Percentiles rank a stretch among this genome's conserved stretches.
These are phyloP conservation scores for Agonopterix alstromeriana DNA, from an alignment of 2,888 invertebrate genomes.

Conservation along the genomic window DNA sequence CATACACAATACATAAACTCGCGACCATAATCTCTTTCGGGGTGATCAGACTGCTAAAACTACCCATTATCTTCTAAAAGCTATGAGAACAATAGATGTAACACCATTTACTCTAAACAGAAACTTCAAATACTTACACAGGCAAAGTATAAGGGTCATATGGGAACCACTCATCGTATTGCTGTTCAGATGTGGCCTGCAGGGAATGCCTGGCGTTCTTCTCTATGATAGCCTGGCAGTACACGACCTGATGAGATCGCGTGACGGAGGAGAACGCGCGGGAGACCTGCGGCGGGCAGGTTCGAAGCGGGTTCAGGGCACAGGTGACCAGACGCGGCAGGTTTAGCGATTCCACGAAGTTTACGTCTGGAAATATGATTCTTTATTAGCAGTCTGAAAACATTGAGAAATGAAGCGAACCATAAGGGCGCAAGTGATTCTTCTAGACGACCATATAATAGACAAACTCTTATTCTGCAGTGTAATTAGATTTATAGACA, in stretches of 20 bases:
- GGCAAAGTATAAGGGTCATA: slow-evolving; percentile 92
- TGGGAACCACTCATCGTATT: slow-evolving; percentile 87
- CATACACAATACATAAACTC: no score
- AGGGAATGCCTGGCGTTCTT: slow-evolving; percentile 81
- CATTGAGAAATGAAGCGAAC: not conserved
- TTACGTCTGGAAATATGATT: slow-evolving; percentile 79
- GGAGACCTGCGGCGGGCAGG: slow-evolving; percentile 86
- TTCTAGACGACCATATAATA: no score
- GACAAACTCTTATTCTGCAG: no score
- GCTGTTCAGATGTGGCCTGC: slow-evolving; percentile 47
- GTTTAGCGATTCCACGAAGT: slow-evolving; percentile 88
- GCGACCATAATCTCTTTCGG: no score
- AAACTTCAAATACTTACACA: slow-evolving; percentile 56
- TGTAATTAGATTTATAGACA: no score
- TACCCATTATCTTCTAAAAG: no score
- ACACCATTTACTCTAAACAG: no score
- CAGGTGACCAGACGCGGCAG: slow-evolving; percentile 91
- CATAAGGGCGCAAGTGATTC: not conserved
- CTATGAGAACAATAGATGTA: no score
- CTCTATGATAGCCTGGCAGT: slow-evolving; percentile 94
- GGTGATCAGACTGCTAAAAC: no score
- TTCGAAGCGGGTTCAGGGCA: slow-evolving; percentile 90
- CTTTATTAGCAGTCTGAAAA: not conserved
- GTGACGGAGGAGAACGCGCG: slow-evolving; percentile 89
- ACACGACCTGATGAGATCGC: slow-evolving; percentile 90